These are phyloP conservation scores for Ondatra zibethicus DNA, from an alignment of 2,113 vertebrate species.

Conservation along the genomic window DNA sequence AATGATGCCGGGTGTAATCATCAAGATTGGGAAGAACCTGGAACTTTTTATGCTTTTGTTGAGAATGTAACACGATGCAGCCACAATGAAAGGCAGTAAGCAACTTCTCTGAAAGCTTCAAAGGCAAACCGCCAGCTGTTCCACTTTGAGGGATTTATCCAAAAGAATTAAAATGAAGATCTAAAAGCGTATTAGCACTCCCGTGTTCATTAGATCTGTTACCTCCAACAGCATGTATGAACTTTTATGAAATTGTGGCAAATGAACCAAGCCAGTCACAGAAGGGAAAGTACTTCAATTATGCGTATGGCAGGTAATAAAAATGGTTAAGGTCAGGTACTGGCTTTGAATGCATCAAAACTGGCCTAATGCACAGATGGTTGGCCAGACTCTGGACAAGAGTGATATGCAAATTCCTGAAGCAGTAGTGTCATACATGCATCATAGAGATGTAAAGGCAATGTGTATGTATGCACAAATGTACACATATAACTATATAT, in stretches of 20 bases:
- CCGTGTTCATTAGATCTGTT: neutral
- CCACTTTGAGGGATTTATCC: neutral
- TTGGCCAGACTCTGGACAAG: no score
- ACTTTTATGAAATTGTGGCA: neutral
- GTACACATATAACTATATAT: neutral
- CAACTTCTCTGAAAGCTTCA: neutral
- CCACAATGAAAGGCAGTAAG: no score
- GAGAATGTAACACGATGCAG: neutral
- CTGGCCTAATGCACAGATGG: neutral
- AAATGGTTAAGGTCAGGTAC: neutral
- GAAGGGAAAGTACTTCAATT: neutral
- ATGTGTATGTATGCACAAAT: no score
- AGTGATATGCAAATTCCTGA: neutral
- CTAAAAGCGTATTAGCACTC: no score
- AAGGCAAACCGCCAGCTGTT: neutral
- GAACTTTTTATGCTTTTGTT: no score
- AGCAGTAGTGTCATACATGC: neutral
- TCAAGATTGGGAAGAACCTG: no score
- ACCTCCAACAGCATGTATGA: neutral
- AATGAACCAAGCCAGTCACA: neutral
- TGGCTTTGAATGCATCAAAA: neutral
- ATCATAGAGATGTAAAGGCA: neutral
- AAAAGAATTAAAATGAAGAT: neutral
- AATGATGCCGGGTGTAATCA: neutral
- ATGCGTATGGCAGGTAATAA: neutral